Percentiles rank a stretch among this genome's conserved stretches.
Evolutionary conservation across 37 sponge, comb jelly and placozoan genomes (phyloP).

Genomic region (Corticium candelabrum): DNA sequence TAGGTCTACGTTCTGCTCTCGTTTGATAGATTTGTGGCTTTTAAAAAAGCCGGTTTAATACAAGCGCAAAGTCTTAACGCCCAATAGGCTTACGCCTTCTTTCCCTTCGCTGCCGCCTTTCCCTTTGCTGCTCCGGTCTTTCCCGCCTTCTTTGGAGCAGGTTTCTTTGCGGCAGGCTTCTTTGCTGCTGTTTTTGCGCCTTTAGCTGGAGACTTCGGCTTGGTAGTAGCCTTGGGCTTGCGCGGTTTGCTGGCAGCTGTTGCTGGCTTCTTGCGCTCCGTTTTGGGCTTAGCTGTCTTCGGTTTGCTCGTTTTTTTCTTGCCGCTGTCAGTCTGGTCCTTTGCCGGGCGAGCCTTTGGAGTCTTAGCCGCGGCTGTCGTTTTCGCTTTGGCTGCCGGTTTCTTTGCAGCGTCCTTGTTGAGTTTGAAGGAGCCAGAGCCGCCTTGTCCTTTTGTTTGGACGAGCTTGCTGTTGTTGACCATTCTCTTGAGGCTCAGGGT

Average conservation of each 20-base stretch:
- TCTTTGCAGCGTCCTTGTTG: constrained; percentile 24
- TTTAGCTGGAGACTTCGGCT: constrained; percentile 6
- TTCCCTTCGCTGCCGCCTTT: too few species aligned
- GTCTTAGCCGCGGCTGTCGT: constrained; percentile 15
- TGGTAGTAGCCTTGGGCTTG: constrained; percentile 25
- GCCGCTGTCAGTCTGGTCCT: constrained; percentile 12
- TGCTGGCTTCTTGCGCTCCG: constrained; percentile 31
- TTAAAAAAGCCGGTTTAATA: constrained; percentile 64
- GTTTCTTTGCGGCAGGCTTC: constrained; percentile 3
- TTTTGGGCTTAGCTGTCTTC: constrained; percentile 12
- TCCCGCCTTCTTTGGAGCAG: too few species aligned
- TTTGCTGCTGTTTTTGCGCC: neutral
- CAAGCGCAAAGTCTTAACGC: constrained; percentile 16
- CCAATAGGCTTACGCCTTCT: too few species aligned
- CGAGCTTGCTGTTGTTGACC: constrained; percentile 37
- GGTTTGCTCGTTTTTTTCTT: neutral
- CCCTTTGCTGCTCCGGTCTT: too few species aligned
- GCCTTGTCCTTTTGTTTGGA: constrained; percentile 73
- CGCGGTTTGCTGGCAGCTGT: constrained; percentile 24
- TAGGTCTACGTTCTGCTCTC: too few species aligned
- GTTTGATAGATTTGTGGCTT: too few species aligned
- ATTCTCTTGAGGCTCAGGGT: constrained; percentile 57
- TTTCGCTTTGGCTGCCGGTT: constrained; percentile 16
- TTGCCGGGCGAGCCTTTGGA: constrained; percentile 11
- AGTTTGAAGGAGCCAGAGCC: constrained; percentile 81